Conservation (phyloP, 2,113 vertebrate genomes). For the Hydrolagus affinis region DNA sequence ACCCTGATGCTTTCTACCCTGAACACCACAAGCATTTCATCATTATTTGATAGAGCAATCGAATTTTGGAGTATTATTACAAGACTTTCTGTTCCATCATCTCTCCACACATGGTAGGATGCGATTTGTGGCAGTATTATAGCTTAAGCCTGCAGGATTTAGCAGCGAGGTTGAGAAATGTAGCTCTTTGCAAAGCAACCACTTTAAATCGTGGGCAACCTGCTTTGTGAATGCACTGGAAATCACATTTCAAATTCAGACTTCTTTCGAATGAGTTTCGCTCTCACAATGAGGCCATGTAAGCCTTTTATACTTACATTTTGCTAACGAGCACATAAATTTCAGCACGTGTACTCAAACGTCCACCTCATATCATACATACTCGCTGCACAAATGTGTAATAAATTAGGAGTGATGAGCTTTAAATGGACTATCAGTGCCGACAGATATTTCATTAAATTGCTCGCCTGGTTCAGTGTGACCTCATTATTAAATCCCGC, state of each 20-base stretch:
- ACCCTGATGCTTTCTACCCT: not conserved
- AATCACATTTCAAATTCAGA: not conserved
- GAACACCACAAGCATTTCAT: not conserved
- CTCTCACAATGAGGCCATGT: too few relatives aligned
- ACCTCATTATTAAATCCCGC: conserved; percentile 24
- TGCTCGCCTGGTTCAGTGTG: not conserved
- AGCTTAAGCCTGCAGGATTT: not conserved
- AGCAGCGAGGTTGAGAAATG: not conserved
- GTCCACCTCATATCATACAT: not conserved
- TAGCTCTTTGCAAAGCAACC: not conserved
- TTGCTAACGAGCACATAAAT: not conserved
- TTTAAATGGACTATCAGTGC: conserved; percentile 19
- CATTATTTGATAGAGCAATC: not conserved
- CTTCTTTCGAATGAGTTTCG: not conserved
- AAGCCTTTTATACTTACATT: not conserved
- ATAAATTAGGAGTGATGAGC: conserved; percentile 21
- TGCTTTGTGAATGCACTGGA: not conserved
- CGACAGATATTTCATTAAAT: conserved; percentile 25
- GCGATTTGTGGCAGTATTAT: not conserved
- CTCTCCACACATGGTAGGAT: not conserved
- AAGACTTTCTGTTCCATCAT: conserved; percentile 1
- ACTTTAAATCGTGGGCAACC: not conserved
- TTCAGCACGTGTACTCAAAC: not conserved
- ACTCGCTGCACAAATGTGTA: not conserved
- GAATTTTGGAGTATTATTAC: not conserved